A percentile compares a stretch with the other conserved stretches of the same genome.
Conservation (phyloP, 2,113 vertebrate genomes). For the Mus spicilegus region DNA sequence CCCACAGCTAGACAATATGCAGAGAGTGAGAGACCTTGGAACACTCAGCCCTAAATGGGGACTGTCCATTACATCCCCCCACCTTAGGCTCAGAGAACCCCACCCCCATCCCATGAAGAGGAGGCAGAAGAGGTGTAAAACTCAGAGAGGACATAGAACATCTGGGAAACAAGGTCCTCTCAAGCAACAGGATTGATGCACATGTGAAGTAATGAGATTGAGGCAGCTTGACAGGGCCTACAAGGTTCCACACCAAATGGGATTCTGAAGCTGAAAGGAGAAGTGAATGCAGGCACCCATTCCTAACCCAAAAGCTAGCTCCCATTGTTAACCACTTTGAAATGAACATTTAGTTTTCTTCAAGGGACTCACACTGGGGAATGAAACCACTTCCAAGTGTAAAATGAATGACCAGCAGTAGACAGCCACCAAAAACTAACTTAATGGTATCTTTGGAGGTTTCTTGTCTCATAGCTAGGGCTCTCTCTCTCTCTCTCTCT, state of each 20-base stretch:
- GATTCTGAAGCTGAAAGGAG: background rate
- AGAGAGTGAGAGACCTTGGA: background rate
- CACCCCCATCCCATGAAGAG: background rate
- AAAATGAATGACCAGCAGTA: background rate
- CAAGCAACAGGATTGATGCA: background rate
- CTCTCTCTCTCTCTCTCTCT: too few relatives aligned
- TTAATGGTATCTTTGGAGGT: background rate
- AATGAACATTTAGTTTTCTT: background rate
- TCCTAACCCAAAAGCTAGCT: background rate
- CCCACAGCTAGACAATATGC: background rate
- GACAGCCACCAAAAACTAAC: background rate
- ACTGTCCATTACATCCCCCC: background rate
- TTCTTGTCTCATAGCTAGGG: background rate
- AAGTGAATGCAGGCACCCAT: background rate
- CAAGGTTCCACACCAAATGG: background rate
- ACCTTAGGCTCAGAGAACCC: background rate
- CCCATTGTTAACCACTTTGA: background rate
- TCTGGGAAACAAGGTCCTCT: background rate
- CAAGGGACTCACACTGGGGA: background rate
- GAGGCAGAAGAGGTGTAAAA: background rate
- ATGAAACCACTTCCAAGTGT: background rate
- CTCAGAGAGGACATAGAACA: background rate
- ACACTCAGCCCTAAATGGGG: background rate
- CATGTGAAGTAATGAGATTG: background rate
- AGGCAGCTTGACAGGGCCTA: background rate